Evolutionary conservation across 2,113 vertebrate genomes (phyloP).

Genomic region (Xerus inauris): DNA sequence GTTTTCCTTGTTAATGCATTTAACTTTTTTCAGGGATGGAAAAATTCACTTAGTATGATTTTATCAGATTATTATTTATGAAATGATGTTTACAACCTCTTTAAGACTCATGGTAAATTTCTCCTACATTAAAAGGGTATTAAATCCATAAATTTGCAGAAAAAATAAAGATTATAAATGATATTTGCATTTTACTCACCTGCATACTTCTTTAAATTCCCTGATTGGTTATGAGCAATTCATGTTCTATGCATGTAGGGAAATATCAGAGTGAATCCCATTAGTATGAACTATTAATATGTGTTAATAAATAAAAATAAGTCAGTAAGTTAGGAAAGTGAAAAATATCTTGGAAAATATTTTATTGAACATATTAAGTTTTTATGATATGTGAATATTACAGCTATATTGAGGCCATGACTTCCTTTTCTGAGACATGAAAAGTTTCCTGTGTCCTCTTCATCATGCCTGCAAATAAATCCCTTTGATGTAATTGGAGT

Average conservation of each 20-base stretch:
- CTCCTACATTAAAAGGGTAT: not conserved
- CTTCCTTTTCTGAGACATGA: not conserved
- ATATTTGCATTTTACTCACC: not conserved
- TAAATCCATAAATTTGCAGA: not conserved
- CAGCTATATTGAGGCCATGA: not conserved
- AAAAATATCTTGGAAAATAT: not conserved
- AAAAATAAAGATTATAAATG: not conserved
- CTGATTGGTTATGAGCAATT: not conserved
- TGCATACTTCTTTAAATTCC: not conserved
- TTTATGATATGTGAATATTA: not conserved
- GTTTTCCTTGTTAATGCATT: not conserved
- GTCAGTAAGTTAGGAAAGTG: not conserved
- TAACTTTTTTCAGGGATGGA: not conserved
- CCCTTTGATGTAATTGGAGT: not conserved
- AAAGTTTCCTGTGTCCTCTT: not conserved
- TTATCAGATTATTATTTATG: not conserved
- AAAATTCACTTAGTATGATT: not conserved
- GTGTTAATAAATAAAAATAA: not conserved
- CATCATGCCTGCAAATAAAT: slow-evolving; percentile 29
- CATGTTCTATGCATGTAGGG: not conserved
- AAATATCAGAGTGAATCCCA: not conserved
- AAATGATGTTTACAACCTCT: not conserved
- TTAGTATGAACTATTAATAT: not conserved
- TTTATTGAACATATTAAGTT: not conserved
- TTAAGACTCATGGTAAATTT: not conserved